A percentile compares a stretch with the other conserved stretches of the same genome.
phyloP scores from a whole-genome alignment of 2,888 invertebrate species.

The Maniola hyperantus region DNA sequence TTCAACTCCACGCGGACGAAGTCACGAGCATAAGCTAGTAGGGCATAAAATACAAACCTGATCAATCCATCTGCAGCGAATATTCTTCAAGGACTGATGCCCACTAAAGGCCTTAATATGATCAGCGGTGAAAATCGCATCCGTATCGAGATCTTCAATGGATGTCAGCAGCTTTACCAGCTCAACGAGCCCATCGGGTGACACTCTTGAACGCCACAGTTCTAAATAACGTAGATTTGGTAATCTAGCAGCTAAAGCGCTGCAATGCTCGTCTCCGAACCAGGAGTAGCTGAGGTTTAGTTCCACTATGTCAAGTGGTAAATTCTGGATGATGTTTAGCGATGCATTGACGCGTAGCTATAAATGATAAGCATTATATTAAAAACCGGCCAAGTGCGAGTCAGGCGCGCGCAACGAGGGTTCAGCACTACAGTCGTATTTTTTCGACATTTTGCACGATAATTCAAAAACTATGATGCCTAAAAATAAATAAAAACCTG shows the following conservation, averaged over 20 bases:
- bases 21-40: no score
- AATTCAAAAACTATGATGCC: no score
- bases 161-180: slow-evolving; percentile 36
- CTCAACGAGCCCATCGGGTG: slow-evolving; percentile 28
- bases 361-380: background rate
- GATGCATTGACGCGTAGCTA: slow-evolving; percentile 32
- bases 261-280: slow-evolving; percentile 43
- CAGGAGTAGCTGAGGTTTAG: slow-evolving; percentile 44
- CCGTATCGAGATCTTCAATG: slow-evolving; percentile 18
- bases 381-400: no score
- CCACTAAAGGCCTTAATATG: background rate
- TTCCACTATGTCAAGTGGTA: slow-evolving; percentile 41
- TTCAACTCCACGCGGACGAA: no score
- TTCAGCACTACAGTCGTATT: no score
- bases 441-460: no score
- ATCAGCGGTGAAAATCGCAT: background rate
- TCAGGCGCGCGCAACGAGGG: no score
- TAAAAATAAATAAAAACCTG: no score
- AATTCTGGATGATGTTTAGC: slow-evolving; percentile 27
- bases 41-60: background rate
- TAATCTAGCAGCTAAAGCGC: slow-evolving; percentile 29
- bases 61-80: slow-evolving; percentile 5
- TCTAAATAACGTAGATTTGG: slow-evolving; percentile 42
- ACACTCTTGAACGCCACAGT: slow-evolving; percentile 43
- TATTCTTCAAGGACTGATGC: background rate